Conservation (phyloP, 2,113 vertebrate species). For the Aspidoscelis tigris region DNA sequence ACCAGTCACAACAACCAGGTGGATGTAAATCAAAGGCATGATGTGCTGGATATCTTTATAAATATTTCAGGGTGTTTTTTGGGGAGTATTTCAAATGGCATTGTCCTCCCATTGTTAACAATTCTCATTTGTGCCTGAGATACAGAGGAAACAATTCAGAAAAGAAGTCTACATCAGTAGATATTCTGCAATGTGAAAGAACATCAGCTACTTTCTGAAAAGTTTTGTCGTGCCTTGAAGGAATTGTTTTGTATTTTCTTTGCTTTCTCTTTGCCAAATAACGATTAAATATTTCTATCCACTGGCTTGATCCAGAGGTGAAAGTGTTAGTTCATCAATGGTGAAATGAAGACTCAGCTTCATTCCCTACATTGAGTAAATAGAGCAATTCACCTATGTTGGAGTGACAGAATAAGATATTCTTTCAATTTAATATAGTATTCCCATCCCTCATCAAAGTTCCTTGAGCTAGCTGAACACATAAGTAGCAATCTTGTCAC, state of each 20-base stretch:
- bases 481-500: slow-evolving; percentile 25
- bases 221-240: not conserved
- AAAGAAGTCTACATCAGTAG: not conserved
- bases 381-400: slow-evolving; percentile 8
- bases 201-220: not conserved
- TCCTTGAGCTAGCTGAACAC: slow-evolving; percentile 21
- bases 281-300: not conserved
- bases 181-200: not conserved
- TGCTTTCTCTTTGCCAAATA: not conserved
- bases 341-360: not conserved
- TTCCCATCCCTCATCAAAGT: slow-evolving; percentile 21
- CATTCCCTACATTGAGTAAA: not conserved
- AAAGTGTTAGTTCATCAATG: not conserved
- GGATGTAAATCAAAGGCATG: too few species aligned
- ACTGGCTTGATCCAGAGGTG: not conserved
- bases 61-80: too few species aligned
- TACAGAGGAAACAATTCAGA: not conserved
- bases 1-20: too few species aligned
- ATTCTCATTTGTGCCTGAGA: too few species aligned
- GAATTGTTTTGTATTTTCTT: not conserved
- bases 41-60: too few species aligned
- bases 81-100: too few species aligned
- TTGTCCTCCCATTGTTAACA: too few species aligned
- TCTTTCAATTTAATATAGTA: slow-evolving; percentile 21
- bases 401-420: slow-evolving; percentile 29